Percentiles rank a stretch among this genome's conserved stretches.
phyloP scores from a whole-genome alignment of 2,113 vertebrate genomes.

The Grammomys dolichurus region DNA sequence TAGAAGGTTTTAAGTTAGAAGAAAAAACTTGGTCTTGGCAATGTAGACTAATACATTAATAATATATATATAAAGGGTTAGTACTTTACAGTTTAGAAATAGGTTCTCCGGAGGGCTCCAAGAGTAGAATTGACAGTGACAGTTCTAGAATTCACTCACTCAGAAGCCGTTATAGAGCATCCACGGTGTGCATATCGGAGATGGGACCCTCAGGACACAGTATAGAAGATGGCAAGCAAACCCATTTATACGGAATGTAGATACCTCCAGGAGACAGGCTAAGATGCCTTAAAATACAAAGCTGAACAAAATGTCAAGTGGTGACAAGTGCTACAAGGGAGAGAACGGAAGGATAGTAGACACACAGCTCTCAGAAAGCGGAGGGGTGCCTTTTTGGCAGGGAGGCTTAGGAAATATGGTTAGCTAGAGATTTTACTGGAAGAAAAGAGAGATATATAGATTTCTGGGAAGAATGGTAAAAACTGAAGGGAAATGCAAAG shows the following conservation, averaged over 20 bases:
- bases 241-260: background rate
- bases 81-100: background rate
- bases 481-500: conserved; percentile 7
- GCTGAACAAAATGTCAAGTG: background rate
- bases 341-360: background rate
- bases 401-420: background rate
- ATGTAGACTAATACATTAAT: background rate
- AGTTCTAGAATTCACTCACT: background rate
- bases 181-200: background rate
- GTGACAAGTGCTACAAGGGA: background rate
- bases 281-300: background rate
- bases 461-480: background rate
- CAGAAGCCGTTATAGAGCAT: background rate
- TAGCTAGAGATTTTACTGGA: background rate
- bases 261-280: background rate
- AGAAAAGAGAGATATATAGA: background rate
- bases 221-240: background rate
- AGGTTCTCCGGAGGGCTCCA: background rate
- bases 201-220: background rate
- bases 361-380: background rate
- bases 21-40: conserved; percentile 20
- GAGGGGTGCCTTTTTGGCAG: background rate
- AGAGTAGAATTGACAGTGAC: background rate
- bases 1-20: conserved; percentile 37
- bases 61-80: background rate